Evolutionary conservation across 2,113 vertebrate species (phyloP), one percentile per base, ranked within the genome.

Genomic region (Carassius auratus): DNA sequence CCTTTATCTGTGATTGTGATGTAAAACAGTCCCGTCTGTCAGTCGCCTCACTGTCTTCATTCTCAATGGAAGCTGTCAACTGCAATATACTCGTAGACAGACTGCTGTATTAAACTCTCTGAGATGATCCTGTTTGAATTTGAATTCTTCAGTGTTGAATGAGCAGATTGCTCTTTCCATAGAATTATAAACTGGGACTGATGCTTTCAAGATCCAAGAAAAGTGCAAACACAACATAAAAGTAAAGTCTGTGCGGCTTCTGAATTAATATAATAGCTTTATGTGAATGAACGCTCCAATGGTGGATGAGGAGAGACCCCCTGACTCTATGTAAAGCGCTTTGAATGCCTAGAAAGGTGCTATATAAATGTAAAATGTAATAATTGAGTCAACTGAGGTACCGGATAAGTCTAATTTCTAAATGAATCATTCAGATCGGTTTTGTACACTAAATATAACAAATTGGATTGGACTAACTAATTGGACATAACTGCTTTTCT

Each of bases 21-120:
- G 69, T 50, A 33, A 69, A n/a, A 61, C 61, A 84, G 14, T 81
- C 57, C 69, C 85, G 61, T 86, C 87, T 81, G 68, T 75, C 57
- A 38, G 12, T 59, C 50, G 3, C 78, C 30, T 78, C 79, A 9
- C 17, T 61, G 14, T 86, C 45, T 88, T 75, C 75, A 88, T 23
- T 68, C 69, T 85, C 57, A 38, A 48, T 57, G 62, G 71, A 74
- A 86, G 13, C 50, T 75, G 71, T 74, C 21, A 2, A 12, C 21
- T 12, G 6, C 48, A 14, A 74, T 74, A 15, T 26, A 50, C 69
- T n/a, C 8, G 1, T n/a, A 61, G 57, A 61, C 57, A 61, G 21
- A 61, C 57, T 61, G 19, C 57, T 59, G 19, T 59, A 21, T 59
- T n/a, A 2, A 8, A n/a, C 57, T 61, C 17, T 59, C 7, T 61